These are phyloP conservation scores for Portevinia maculata DNA, from an alignment of 2,888 invertebrate genomes.

Conservation along the genomic window DNA sequence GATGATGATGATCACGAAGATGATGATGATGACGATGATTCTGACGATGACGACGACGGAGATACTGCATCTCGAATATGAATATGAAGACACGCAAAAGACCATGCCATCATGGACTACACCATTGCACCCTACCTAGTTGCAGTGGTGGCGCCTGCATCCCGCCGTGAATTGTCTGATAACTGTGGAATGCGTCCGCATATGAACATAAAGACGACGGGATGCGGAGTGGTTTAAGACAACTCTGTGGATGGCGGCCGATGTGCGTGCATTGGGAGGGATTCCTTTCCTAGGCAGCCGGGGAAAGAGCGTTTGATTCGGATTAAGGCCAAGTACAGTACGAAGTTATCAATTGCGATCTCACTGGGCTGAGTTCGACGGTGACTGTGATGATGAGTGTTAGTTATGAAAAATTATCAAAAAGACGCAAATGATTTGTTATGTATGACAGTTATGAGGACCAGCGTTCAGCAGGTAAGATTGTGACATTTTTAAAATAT, in stretches of 20 bases:
- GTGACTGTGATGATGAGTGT: constrained; percentile 15
- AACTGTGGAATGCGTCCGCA: constrained; percentile 77
- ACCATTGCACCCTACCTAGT: constrained; percentile 64
- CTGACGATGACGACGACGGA: constrained; percentile 41
- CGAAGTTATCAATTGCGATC: constrained; percentile 37
- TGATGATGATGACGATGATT: constrained; percentile 28
- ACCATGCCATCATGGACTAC: constrained; percentile 15
- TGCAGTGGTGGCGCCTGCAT: constrained; percentile 82
- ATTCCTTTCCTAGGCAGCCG: constrained; percentile 4
- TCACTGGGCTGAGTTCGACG: constrained; percentile 25
- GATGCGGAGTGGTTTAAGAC: constrained; percentile 19
- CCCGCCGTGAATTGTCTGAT: constrained; percentile 83
- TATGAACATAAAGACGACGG: constrained; percentile 51
- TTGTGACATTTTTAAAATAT: neutral
- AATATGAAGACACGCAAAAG: constrained; percentile 69
- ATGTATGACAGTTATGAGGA: constrained; percentile 68
- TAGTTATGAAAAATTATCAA: constrained; percentile 48
- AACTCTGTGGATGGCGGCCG: constrained; percentile 34
- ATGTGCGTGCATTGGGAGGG: constrained; percentile 10
- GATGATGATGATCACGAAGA: constrained; percentile 50
- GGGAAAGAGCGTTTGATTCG: constrained; percentile 3
- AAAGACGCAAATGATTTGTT: constrained; percentile 20
- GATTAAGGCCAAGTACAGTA: constrained; percentile 40
- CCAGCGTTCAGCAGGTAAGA: constrained; percentile 40
- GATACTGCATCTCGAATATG: constrained; percentile 66